These are phyloP conservation scores for Elysia crispata DNA, from an alignment of 2,888 invertebrate species.

Conservation along the genomic window DNA sequence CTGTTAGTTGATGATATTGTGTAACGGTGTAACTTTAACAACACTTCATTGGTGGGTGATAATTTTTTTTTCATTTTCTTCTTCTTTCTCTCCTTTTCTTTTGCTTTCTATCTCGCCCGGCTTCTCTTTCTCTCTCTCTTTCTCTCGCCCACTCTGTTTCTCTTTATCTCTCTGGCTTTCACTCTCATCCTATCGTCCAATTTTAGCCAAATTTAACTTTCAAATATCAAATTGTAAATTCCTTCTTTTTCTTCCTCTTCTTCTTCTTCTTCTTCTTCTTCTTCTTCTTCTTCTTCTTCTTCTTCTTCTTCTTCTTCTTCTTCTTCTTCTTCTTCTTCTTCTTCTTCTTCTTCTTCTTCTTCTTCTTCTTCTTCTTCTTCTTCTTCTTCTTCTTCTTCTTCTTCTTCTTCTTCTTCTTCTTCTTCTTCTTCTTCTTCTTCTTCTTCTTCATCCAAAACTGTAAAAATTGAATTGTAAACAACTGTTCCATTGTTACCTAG, in stretches of 20 bases:
- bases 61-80: too few species aligned
- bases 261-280: not conserved
- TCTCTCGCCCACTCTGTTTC: not conserved
- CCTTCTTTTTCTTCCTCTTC: not conserved
- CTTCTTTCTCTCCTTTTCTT: too few species aligned
- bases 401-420: not conserved
- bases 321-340: conserved; percentile 13
- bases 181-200: not conserved
- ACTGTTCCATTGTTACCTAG: too few species aligned
- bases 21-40: too few species aligned
- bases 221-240: not conserved
- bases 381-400: conserved; percentile 2
- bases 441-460: too few species aligned
- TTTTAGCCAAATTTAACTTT: not conserved
- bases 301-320: not conserved
- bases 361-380: conserved; percentile 7
- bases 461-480: too few species aligned
- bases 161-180: conserved; percentile 14
- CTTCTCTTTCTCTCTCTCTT: too few species aligned
- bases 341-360: not conserved
- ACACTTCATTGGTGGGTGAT: too few species aligned
- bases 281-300: not conserved
- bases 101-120: too few species aligned
- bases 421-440: conserved; percentile 12
- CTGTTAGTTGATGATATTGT: too few species aligned